Percentiles rank a stretch among this genome's conserved stretches.
Conservation (phyloP, 2,113 vertebrate species). For the Hyperoodon ampullatus region DNA sequence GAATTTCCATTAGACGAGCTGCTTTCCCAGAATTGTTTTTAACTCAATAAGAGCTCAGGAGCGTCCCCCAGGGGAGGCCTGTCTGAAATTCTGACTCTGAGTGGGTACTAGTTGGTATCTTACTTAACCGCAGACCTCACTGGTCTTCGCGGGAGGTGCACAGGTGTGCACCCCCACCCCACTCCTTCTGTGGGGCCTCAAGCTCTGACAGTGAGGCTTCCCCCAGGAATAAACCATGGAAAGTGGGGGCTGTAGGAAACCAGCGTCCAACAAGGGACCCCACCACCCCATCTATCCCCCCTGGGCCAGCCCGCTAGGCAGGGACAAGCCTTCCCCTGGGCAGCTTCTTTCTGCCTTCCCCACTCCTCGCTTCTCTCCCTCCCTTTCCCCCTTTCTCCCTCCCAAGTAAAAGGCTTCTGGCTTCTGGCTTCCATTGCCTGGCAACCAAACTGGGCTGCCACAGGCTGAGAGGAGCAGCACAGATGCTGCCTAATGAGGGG, state of each 20-base stretch:
- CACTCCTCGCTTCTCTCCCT: neutral
- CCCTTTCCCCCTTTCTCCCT: neutral
- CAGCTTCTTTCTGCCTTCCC: neutral
- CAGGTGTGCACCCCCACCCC: rapidly evolving
- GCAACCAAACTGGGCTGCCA: neutral
- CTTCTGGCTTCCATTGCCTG: conserved; percentile 15
- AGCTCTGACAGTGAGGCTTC: neutral
- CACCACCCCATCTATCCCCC: no score
- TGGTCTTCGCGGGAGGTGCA: neutral
- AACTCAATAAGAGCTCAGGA: neutral
- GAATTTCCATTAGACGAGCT: neutral
- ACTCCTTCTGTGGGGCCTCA: neutral
- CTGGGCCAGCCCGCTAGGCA: neutral
- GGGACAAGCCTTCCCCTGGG: neutral
- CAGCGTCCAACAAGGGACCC: neutral
- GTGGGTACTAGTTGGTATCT: neutral
- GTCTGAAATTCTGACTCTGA: neutral
- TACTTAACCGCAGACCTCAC: neutral
- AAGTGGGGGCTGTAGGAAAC: neutral
- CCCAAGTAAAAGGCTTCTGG: neutral
- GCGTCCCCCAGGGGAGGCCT: neutral
- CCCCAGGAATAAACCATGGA: neutral
- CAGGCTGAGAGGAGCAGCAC: conserved; percentile 1
- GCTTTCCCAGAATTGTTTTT: neutral
- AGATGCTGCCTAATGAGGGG: conserved; percentile 33